These are phyloP conservation scores for Plebejus argus DNA, from an alignment of 2,888 invertebrate species.

Conservation along the genomic window DNA sequence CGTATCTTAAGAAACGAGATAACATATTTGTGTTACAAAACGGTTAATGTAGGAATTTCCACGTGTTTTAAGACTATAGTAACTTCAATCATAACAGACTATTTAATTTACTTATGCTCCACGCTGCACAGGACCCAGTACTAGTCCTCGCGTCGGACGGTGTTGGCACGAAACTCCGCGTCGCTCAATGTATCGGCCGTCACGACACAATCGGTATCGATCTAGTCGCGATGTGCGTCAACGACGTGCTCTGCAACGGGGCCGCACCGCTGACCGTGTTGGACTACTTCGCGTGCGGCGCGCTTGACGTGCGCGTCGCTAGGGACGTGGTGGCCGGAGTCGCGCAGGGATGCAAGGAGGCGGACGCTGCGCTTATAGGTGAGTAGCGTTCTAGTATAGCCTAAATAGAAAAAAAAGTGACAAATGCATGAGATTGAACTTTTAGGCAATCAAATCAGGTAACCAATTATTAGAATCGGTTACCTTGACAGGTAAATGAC, in stretches of 20 bases:
- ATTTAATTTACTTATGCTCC: too few relatives aligned
- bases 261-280: slow-evolving; percentile 97
- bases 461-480: too few relatives aligned
- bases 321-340: slow-evolving; percentile 88
- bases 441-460: too few relatives aligned
- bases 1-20: too few relatives aligned
- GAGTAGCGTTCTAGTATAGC: too few relatives aligned
- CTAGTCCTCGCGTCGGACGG: slow-evolving; percentile 98
- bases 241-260: slow-evolving; percentile 97
- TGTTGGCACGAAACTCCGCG: slow-evolving; percentile 98
- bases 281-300: slow-evolving; percentile 96
- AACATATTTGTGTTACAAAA: too few relatives aligned
- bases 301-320: slow-evolving; percentile 86
- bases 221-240: slow-evolving; percentile 99
- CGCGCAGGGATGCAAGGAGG: slow-evolving; percentile 90
- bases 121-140: slow-evolving; percentile 85
- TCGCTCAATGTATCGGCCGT: slow-evolving; percentile 88
- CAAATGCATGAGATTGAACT: too few relatives aligned
- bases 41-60: too few relatives aligned
- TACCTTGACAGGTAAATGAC: too few relatives aligned
- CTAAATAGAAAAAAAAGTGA: too few relatives aligned
- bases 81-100: too few relatives aligned
- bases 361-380: slow-evolving; percentile 94
- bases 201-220: slow-evolving; percentile 95
- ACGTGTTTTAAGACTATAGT: too few relatives aligned